Conservation (phyloP, 1,140 invertebrate species). For the Arion vulgaris region DNA sequence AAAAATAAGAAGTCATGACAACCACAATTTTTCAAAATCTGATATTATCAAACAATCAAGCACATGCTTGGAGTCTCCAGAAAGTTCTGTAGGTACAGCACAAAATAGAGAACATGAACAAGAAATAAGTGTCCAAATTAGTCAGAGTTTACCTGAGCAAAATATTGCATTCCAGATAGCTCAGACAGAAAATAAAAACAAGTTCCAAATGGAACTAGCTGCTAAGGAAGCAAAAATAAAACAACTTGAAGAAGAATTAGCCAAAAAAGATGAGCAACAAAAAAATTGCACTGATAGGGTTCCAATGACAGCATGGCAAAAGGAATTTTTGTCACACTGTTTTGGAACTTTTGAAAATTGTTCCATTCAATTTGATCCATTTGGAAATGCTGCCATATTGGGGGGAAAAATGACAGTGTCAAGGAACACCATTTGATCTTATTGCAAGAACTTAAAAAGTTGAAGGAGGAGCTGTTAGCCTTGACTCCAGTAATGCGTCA, state of each 20-base stretch:
- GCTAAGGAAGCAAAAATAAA: conserved; percentile 2
- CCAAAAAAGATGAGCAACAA: neutral
- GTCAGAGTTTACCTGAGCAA: neutral
- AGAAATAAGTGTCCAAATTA: neutral
- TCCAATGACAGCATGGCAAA: neutral
- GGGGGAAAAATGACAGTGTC: neutral
- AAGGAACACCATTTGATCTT: neutral
- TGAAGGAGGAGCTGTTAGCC: neutral
- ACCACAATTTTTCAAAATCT: neutral
- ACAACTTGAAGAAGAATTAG: conserved; percentile 3
- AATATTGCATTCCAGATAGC: neutral
- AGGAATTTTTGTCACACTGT: neutral
- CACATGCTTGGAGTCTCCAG: neutral
- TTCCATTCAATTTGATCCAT: neutral
- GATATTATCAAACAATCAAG: neutral
- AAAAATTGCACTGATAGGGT: neutral
- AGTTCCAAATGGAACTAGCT: neutral
- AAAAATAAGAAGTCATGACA: neutral
- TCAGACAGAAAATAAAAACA: neutral
- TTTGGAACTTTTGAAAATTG: neutral
- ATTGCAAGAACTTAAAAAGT: conserved; percentile 12
- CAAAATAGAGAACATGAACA: neutral
- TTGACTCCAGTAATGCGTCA: neutral
- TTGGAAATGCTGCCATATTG: neutral
- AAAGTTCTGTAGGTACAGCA: neutral